Evolutionary conservation across 2,113 vertebrate species (phyloP), one percentile per base, ranked within the genome.

Genomic region (Rafetus swinhoei): DNA sequence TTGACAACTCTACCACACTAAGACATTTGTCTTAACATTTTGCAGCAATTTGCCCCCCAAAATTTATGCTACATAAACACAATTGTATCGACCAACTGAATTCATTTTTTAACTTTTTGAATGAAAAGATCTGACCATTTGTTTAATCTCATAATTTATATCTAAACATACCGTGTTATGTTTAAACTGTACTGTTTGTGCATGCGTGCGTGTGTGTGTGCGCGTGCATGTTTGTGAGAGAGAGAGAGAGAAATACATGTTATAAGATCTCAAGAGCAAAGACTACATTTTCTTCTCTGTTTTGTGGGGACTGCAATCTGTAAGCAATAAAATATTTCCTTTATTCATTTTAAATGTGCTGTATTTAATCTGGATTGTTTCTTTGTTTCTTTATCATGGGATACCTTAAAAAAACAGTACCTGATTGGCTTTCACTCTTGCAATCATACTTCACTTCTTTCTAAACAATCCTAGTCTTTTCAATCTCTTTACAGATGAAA

Each of bases 401-500:
- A 56, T 0, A 0, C 56, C 19, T n/a, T 24, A 86, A 1, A 69
- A 10, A 81, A 18, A 89, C 62, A 21, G 3, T 82, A 9, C 35
- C 72, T 85, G 32, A 65, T 50, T 86, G 29, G 14, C 65, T 35
- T 72, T 72, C n/a, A 72, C n/a, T 91, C 27, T n/a, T 14, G 9
- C 62, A 69, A 69, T 25, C 52, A 57, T 29, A 10, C 16, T 57
- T 87, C 45, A 5, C 57, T 94, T 13, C 59, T 82, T 8, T 29
- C 27, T 5, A 82, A 9, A 27, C 7, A 15, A 39, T 39, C 19
- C 24, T 62, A 32, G 52, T 29, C 9, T 6, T 53, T 79, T 53
- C 15, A 29, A 53, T 53, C 2, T 8, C 14, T 65, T 1, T 0
- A 57, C 54, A 81, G 0, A 0, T 18, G 39, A 11, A 45, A 77